These are phyloP conservation scores for Tuberolachnus salignus DNA, from an alignment of 2,888 invertebrate genomes.

Conservation along the genomic window DNA sequence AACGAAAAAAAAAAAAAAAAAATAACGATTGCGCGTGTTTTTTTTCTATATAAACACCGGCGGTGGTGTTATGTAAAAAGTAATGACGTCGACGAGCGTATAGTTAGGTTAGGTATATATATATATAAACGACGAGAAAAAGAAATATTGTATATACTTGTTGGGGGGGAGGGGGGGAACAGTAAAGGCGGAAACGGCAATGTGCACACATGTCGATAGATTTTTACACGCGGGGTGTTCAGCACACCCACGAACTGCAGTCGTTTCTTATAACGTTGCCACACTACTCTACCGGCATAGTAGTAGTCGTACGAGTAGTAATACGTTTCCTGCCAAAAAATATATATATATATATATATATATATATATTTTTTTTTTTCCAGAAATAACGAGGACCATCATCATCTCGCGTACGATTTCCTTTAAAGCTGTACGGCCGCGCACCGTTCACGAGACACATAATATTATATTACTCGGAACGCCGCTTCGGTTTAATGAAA, in stretches of 20 bases:
- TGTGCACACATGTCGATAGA: constrained; percentile 39
- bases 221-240: constrained; percentile 44
- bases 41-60: neutral
- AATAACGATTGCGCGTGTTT: constrained; percentile 7
- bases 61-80: constrained; percentile 4
- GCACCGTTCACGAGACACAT: no score
- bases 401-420: no score
- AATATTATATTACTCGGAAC: no score
- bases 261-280: constrained; percentile 6
- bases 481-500: no score
- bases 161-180: neutral
- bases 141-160: no score
- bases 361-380: constrained; percentile 8
- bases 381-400: constrained; percentile 47
- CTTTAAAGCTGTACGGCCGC: no score
- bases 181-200: constrained; percentile 50
- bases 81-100: neutral
- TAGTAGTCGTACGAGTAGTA: no score
- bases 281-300: no score
- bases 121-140: no score
- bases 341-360: neutral
- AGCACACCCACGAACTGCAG: constrained; percentile 19
- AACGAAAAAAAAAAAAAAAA: neutral
- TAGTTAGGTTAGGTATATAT: no score
- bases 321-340: constrained; percentile 41